A percentile compares a stretch with the other conserved stretches of the same genome.
Conservation (phyloP, 2,888 invertebrate genomes). For the Notocelia uddmanniana region DNA sequence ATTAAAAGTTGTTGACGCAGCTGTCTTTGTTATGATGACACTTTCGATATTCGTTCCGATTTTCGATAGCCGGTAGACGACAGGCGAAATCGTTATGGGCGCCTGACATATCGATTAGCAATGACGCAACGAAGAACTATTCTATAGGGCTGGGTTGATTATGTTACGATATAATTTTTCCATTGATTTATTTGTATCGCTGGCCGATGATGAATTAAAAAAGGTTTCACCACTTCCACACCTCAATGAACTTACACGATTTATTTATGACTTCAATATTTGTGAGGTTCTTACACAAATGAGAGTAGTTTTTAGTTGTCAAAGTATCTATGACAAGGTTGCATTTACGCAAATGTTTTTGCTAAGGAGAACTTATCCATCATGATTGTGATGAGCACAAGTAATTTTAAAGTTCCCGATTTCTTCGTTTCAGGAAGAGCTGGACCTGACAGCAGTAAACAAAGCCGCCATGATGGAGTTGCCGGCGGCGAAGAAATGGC, state of each 20-base stretch:
- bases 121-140: not conserved
- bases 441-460: constrained; percentile 97
- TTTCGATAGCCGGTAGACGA: too few relatives aligned
- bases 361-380: too few relatives aligned
- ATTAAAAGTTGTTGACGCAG: constrained; percentile 6
- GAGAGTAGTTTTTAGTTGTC: too few relatives aligned
- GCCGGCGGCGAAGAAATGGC: constrained; percentile 98
- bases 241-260: too few relatives aligned
- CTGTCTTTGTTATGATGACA: not conserved
- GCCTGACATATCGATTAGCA: constrained; percentile 5
- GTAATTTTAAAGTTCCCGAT: not conserved
- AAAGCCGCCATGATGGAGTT: constrained; percentile 97
- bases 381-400: not conserved
- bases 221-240: not conserved
- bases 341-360: too few relatives aligned
- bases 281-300: too few relatives aligned
- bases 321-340: too few relatives aligned
- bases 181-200: not conserved
- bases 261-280: too few relatives aligned
- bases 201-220: not conserved
- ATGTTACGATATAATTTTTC: not conserved
- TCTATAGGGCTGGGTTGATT: not conserved
- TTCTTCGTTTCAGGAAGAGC: constrained; percentile 89
- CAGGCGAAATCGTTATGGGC: not conserved
- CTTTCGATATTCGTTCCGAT: not conserved